Evolutionary conservation across 2,888 invertebrate genomes (phyloP), one percentile per base, ranked within the genome.

Genomic region (Tetranychus piercei): DNA sequence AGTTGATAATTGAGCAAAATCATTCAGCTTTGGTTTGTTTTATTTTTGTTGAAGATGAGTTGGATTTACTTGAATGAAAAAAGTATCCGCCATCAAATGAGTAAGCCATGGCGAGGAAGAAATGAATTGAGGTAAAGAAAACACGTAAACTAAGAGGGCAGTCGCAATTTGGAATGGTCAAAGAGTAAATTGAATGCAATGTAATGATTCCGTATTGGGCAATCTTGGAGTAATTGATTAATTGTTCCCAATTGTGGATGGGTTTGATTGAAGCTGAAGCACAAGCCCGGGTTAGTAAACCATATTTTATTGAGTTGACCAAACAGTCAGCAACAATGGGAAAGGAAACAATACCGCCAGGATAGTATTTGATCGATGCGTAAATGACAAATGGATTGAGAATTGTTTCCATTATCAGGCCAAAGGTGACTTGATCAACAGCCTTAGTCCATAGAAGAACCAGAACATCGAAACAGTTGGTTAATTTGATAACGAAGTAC

Each of bases 371-470:
- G 11, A 69, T 20, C 20, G 20, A 18, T 11, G 22, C n/a, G 23
- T 69, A 69, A 8, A 69, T 20, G 20, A 69, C 34, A 23, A 69
- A 18, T 69, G 69, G 69, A 23, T 23, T 23, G 11, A 69, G 20
- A 69, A 69, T 69, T 69, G 69, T 69, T 69, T 69, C 69, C 69
- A 69, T 69, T 8, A 69, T 9, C 8, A 69, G 69, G 22, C 22
- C 69, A 69, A 23, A 23, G 22, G 69, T 69, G 11, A 69, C 22
- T 22, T 69, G 20, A 6, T 23, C 11, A 23, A 23, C 22, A 20
- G 20, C 69, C 8, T 69, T 69, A 6, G 34, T 69, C 69, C 69
- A 69, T 7, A 69, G 34, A 8, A 69, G 69, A 7, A 69, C 20
- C 6, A 69, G 8, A 20, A 69, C 11, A 22, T 69, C 69, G 20